These are phyloP conservation scores for Malacoraja senta DNA, from an alignment of 2,797 vertebrate species.

Conservation along the genomic window DNA sequence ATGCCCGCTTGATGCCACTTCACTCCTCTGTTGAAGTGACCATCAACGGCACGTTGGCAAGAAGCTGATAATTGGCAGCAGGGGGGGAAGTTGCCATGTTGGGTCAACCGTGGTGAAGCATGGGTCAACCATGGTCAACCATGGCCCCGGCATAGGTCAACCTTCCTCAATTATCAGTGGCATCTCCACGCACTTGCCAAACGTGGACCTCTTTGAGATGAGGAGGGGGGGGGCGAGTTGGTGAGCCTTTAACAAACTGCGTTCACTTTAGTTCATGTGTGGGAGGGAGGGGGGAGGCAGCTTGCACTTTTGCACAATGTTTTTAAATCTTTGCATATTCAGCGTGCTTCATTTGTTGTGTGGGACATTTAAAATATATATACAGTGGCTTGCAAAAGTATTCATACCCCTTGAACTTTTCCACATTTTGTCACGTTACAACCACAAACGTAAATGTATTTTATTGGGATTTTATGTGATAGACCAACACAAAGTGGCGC, in stretches of 20 bases:
- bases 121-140: too few species aligned
- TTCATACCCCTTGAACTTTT: too few species aligned
- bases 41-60: slow-evolving; percentile 22
- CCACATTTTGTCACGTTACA: too few species aligned
- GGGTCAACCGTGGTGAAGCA: too few species aligned
- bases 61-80: slow-evolving; percentile 31
- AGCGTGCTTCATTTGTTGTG: background rate
- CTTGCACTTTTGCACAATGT: background rate
- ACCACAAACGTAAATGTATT: too few species aligned
- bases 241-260: background rate
- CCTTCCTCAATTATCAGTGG: slow-evolving; percentile 17
- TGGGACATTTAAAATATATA: background rate
- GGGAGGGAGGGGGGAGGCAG: background rate
- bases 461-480: too few species aligned
- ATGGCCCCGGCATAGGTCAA: background rate
- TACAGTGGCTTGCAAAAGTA: too few species aligned
- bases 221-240: too few species aligned
- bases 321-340: background rate
- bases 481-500: too few species aligned
- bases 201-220: background rate
- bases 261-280: background rate
- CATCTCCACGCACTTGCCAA: background rate
- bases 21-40: background rate
- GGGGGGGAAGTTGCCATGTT: background rate
- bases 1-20: slow-evolving; percentile 12